Evolutionary conservation across 2,797 vertebrate species (phyloP), one percentile per base, ranked within the genome.

Genomic region (Enteromius treurensis): DNA sequence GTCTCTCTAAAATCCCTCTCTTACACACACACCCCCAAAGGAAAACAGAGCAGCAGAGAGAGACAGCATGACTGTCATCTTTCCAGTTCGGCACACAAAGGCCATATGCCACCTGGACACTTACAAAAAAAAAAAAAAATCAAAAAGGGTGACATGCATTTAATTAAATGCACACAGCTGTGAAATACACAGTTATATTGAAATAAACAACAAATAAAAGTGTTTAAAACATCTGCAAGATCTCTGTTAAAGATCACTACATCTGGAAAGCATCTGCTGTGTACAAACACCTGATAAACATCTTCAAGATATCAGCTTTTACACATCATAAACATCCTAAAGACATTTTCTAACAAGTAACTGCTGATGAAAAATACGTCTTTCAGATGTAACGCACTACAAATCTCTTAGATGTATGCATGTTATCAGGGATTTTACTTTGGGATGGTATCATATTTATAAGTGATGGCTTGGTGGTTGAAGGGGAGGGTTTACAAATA

Each of bases 71-170:
- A 79, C 37, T 86, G 88, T 84, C 86, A 86, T 81, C 77, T 82
- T 85, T 84, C 78, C 55, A 86, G 81, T 71, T 91, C 73, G 86
- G 88, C 85, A 86, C 89, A 81, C 88, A 91, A 88, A 84, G 82
- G 89, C 88, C 89, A 91, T 93, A 88, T 85, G 90, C 82, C 87
- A 77, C 83, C 73, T 15, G 79, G 82, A 85, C 75, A 71, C 32
- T 49, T 29, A 76, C 86, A n/a, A n/a, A n/a, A 83, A 86, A 73
- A 89, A 76, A 84, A 51, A 21, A 82, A 42, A 42, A 70, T 87
- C 69, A 85, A 51, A 87, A 84, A 79, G 84, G 77, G 65, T 83
- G 80, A 77, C 51, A 80, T 73, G 64, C 70, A 53, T 83, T 79
- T 79, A 65, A 78, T 75, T 86, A 65, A 70, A 76, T 70, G 71